Base-by-base conservation (phyloP, 2,113 vertebrate genomes). In the Cichladusa arquata region DNA sequence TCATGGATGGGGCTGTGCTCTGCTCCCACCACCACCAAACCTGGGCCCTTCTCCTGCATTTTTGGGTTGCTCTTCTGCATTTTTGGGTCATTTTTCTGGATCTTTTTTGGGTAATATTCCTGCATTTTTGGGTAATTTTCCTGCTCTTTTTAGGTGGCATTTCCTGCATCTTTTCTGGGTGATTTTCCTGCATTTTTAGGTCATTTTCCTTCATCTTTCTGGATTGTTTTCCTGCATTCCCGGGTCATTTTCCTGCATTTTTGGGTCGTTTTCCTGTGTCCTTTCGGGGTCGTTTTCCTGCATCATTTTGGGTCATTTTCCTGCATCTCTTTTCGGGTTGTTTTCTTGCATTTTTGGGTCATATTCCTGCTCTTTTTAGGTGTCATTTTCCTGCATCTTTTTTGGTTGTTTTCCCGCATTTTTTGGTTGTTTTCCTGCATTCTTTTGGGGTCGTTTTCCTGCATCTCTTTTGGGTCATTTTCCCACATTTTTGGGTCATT, bases 31-130 rank as follows among this genome's bases (percentile, higher is more conserved):
- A 19, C 29, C 23, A 2, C 50, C 45, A 14, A 29, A 16, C 5
- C 7, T 1, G 40, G 40, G 5, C 8, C 13, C 1, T 65, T 25
- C 8, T 42, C n/a, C 51, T 26, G 20, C 7, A 2, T 16, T 34
- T 57, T 58, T 11, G 28, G 19, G 6, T 22, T 36, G 36, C 36
- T 24, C 8, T 40, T n/a, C 51, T 26, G 20, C 7, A 2, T 16
- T 34, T 57, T 58, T 16, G 28, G 19, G 6, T 22, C 8, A 4
- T 40, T 40, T 40, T 40, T 14, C 40, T 15, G 40, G 5, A 40
- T 14, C 40, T 40, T 6, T 40, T 40, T 40, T 40, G 40, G 9
- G 36, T 36, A 36, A 36, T 36, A 2, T 40, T 19, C 25, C 56
- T 29, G 18, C 7, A 2, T 6, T 66, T 44, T 18, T 17, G 11